Base-by-base conservation (phyloP, 2,888 invertebrate species). In the Zygaena filipendulae region DNA sequence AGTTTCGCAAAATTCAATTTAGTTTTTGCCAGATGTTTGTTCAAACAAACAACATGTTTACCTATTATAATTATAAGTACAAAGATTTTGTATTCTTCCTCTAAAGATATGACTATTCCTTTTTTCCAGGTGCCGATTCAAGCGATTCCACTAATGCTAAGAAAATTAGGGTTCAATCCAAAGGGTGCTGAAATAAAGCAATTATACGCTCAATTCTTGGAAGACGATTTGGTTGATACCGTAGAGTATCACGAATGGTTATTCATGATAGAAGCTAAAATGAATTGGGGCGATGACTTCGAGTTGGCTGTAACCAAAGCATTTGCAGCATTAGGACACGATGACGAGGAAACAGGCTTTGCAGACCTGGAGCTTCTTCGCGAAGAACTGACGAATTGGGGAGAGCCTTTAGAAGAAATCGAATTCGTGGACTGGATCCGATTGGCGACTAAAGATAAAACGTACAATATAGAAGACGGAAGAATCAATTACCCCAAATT, bases 231-330 rank as follows among this genome's bases (percentile, higher is more conserved):
- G 0, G 74, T 71, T 0, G 79, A 79, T 25, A 69, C 61, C 0
- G 67, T 77, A 0, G 74, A 75, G 31, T 60, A 51, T 10, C 70
- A 70, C 32, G 75, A 77, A 35, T 77, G 57, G 52, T 43, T 63
- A 7, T 57, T 61, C 23, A 79, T 79, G 71, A 59, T 79, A n/a
- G 79, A 79, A 48, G 67, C 64, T 4, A 79, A 79, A 45, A 62
- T 72, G 47, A 45, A 33, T 9, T 63, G 60, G 68, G 74, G 72
- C 0, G 79, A 79, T 29, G 77, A 75, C 21, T 61, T 70, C 13
- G 79, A 79, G 35, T 13, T 44, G 1, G 67, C 43, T 0, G 55
- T 79, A 0, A 59, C 55, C 1, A 59, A 60, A 42, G 72, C 75
- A 0, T 62, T 77, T 27, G 58, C 55, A n/a, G 59, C 59, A 6